Conservation (phyloP, 64 coral and sea anemone species). For the Platygyra sinensis region DNA sequence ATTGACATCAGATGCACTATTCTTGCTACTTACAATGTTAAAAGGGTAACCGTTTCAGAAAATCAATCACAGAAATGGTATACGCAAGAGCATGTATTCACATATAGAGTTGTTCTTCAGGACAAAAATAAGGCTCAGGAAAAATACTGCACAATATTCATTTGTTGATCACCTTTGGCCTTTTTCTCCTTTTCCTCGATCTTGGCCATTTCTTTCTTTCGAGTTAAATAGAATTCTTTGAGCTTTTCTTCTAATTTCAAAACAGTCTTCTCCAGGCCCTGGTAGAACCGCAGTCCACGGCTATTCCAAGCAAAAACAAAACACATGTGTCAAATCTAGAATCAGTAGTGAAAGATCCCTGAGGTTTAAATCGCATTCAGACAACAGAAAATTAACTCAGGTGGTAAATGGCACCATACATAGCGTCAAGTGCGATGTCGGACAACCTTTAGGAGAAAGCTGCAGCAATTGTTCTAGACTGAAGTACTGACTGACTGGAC, state of each 20-base stretch:
- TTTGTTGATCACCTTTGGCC: neutral
- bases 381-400: neutral
- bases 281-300: constrained; percentile 80
- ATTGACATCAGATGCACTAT: too few species aligned
- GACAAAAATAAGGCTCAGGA: neutral
- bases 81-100: too few species aligned
- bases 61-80: too few species aligned
- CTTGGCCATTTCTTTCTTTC: constrained; percentile 71
- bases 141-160: neutral
- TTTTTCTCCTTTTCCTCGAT: constrained; percentile 34
- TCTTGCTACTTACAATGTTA: too few species aligned
- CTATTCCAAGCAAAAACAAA: constrained; percentile 49
- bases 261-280: constrained; percentile 65
- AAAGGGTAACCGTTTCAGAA: too few species aligned
- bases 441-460: too few species aligned
- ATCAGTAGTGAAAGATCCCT: neutral
- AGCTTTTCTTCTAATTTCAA: constrained; percentile 73
- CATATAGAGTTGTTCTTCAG: neutral
- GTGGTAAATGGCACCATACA: too few species aligned
- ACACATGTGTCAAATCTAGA: neutral
- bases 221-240: constrained; percentile 57
- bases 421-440: too few species aligned
- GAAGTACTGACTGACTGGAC: too few species aligned
- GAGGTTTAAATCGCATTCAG: neutral
- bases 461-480: too few species aligned